These are phyloP conservation scores for Microctonus aethiopoides DNA, from an alignment of 2,888 invertebrate species.

Conservation along the genomic window DNA sequence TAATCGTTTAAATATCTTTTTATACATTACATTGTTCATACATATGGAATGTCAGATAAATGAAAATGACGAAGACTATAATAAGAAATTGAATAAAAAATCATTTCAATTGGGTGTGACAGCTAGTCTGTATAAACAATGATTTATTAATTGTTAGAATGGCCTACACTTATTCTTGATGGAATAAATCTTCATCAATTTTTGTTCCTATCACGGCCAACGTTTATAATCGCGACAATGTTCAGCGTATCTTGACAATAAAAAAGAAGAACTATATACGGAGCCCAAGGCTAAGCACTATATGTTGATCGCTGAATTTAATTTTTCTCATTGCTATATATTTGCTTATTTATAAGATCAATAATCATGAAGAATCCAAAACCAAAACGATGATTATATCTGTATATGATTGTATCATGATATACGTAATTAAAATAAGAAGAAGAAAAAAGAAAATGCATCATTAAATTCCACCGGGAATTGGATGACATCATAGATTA, in stretches of 20 bases:
- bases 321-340: background rate
- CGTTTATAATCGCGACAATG: background rate
- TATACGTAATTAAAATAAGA: background rate
- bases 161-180: background rate
- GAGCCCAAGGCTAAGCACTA: background rate
- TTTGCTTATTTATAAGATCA: background rate
- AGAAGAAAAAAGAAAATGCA: background rate
- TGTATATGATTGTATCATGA: background rate
- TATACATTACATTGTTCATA: background rate
- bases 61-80: background rate
- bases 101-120: conserved; percentile 10
- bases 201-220: background rate
- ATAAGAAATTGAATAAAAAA: background rate
- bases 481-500: conserved; percentile 19
- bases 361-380: background rate
- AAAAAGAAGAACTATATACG: background rate
- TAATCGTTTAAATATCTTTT: background rate
- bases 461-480: background rate
- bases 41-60: background rate
- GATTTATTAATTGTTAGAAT: conserved; percentile 8
- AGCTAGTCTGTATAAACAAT: background rate
- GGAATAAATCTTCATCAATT: conserved; percentile 1
- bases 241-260: background rate
- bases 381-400: background rate
- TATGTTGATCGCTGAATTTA: background rate